Evolutionary conservation across 2,113 vertebrate species (phyloP).

Genomic region (Takifugu flavidus): DNA sequence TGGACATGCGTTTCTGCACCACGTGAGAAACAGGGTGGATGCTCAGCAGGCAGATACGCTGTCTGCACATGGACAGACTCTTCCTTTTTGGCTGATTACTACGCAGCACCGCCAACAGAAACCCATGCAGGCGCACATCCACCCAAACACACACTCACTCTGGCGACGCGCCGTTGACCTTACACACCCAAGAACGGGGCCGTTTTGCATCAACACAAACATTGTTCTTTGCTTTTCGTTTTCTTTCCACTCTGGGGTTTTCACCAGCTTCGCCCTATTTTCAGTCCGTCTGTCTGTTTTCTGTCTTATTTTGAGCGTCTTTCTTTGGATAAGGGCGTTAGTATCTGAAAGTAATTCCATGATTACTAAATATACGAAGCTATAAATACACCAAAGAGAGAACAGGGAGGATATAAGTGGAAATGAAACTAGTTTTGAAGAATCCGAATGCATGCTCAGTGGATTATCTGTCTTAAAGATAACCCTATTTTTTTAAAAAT

Average conservation of each 20-base stretch:
- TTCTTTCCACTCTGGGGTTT: conserved; percentile 28
- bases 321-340: conserved; percentile 36
- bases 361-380: conserved; percentile 45
- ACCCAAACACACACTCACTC: conserved; percentile 25
- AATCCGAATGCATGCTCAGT: conserved; percentile 17
- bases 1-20: conserved; percentile 16
- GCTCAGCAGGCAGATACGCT: conserved; percentile 52
- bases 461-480: too few species aligned
- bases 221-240: conserved; percentile 52
- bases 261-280: conserved; percentile 22
- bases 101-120: conserved; percentile 47
- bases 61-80: conserved; percentile 58
- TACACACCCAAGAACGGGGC: conserved; percentile 55
- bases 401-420: conserved; percentile 40
- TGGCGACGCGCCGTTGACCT: conserved; percentile 47
- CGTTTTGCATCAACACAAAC: conserved; percentile 57
- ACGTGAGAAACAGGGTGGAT: conserved; percentile 48
- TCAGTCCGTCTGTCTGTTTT: conserved; percentile 52
- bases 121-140: conserved; percentile 33
- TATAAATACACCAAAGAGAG: conserved; percentile 46
- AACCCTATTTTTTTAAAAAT: too few species aligned
- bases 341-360: conserved; percentile 18
- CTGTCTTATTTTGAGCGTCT: conserved; percentile 39
- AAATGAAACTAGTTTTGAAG: conserved; percentile 34
- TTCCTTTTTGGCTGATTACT: conserved; percentile 65